These are phyloP conservation scores for Opisthograptis luteolata DNA, from an alignment of 2,888 invertebrate genomes.

Conservation along the genomic window DNA sequence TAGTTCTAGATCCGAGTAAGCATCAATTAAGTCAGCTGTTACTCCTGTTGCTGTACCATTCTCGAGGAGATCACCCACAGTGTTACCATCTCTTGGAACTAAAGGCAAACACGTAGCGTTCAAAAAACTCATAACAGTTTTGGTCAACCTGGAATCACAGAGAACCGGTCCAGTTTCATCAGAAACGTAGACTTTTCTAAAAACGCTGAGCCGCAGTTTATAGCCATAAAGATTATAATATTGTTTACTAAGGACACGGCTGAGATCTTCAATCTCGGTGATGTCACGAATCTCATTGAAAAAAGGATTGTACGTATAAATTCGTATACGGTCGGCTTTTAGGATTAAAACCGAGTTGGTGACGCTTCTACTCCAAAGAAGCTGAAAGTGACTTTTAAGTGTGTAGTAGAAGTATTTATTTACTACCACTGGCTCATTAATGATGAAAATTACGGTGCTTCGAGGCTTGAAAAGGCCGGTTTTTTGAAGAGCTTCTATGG, in stretches of 20 bases:
- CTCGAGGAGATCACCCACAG: conserved; percentile 69
- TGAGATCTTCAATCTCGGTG: conserved; percentile 64
- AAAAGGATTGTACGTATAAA: conserved; percentile 82
- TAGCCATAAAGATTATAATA: conserved; percentile 66
- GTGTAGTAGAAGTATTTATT: conserved; percentile 66
- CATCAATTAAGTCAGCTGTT: conserved; percentile 72
- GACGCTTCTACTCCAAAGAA: conserved; percentile 80
- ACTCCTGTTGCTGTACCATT: conserved; percentile 77
- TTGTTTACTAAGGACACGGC: conserved; percentile 50
- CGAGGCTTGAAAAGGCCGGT: conserved; percentile 76
- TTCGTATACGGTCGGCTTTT: conserved; percentile 60
- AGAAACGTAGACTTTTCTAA: conserved; percentile 60
- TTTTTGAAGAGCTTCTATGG: conserved; percentile 60
- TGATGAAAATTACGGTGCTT: conserved; percentile 69
- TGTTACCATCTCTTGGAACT: conserved; percentile 67
- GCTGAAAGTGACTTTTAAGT: conserved; percentile 74
- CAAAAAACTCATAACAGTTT: conserved; percentile 58
- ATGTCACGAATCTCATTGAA: conserved; percentile 66
- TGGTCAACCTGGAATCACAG: conserved; percentile 63
- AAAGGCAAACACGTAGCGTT: conserved; percentile 71
- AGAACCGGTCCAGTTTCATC: conserved; percentile 57
- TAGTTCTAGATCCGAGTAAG: conserved; percentile 81
- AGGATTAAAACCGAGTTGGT: conserved; percentile 76
- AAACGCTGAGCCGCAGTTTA: conserved; percentile 65
- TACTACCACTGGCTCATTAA: conserved; percentile 57